Evolutionary conservation across 2,888 invertebrate genomes (phyloP), one percentile per base, ranked within the genome.

Genomic region (Craniophora ligustri): DNA sequence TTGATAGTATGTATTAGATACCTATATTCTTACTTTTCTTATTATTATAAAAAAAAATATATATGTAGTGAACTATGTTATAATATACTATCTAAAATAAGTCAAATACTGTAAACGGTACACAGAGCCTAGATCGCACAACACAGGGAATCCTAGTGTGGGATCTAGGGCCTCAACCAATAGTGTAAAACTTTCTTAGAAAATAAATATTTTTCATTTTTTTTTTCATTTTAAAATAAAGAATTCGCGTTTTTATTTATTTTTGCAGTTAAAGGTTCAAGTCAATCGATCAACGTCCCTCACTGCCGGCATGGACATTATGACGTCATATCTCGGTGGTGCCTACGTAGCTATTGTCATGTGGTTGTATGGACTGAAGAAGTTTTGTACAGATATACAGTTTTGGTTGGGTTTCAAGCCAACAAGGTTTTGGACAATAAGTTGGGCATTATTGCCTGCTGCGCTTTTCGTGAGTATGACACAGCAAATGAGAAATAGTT

Each of bases 351-450:
- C 82, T 1, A 66, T 89, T 28, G 78, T 91, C 1, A 87, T 90
- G 87, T 91, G 89, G 86, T 46, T 89, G 5, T 91, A 90, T 35
- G 91, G 91, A 4, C 79, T 88, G 8, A 59, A 79, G 32, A 86
- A 67, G 38, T 88, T 89, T 55, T 79, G 84, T 41, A 85, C 82
- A 0, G 91, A 91, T 60, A 84, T 91, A 56, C 78, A 87, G 14
- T 91, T 87, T 79, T 88, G 88, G 85, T 85, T 91, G 13, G 88
- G 87, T 21, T 91, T 88, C 62, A 86, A 82, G 47, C 90, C 91
- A 15, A 86, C 90, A 0, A 79, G 76, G 40, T 89, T 82, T 75
- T 91, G 89, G 89, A 84, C 53, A 23, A 65, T 81, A 36, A 77
- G 74, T 30, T 90, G 89, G 91, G 62, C 70, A 34, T 28, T 82